Evolutionary conservation across 1,140 invertebrate species (phyloP).

Genomic region (Ceratoteleas bidentatus): DNA sequence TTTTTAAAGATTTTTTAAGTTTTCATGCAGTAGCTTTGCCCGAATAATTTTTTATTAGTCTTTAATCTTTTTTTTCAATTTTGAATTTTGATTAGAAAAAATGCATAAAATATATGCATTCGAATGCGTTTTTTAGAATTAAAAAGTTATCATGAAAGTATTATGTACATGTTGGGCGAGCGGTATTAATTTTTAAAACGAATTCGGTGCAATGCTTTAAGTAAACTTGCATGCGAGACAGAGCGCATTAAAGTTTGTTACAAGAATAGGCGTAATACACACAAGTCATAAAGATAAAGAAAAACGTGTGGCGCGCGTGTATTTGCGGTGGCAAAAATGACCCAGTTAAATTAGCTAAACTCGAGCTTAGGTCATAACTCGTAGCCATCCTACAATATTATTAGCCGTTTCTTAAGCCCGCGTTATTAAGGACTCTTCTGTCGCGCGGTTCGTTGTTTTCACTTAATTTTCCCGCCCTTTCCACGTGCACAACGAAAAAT

Average conservation of each 20-base stretch:
- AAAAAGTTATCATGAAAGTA: too few relatives aligned
- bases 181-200: too few relatives aligned
- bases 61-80: too few relatives aligned
- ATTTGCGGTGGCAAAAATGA: conserved; percentile 38
- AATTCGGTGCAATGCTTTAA: conserved; percentile 40
- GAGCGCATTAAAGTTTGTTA: conserved; percentile 48
- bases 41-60: too few relatives aligned
- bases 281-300: conserved; percentile 52
- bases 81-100: too few relatives aligned
- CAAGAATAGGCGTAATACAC: conserved; percentile 53
- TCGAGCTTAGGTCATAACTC: conserved; percentile 14
- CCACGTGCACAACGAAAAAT: neutral
- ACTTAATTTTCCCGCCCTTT: conserved; percentile 20
- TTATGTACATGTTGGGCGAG: too few relatives aligned
- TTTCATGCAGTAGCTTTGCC: too few relatives aligned
- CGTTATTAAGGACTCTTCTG: conserved; percentile 18
- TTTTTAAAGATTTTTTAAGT: too few relatives aligned
- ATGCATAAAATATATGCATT: too few relatives aligned
- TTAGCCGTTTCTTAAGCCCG: conserved; percentile 1
- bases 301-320: conserved; percentile 29
- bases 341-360: conserved; percentile 31
- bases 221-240: conserved; percentile 43
- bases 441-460: conserved; percentile 12
- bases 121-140: too few relatives aligned
- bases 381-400: conserved; percentile 21